Evolutionary conservation across 2,797 vertebrate species (phyloP), one percentile per base, ranked within the genome.

Genomic region (Phalanger gymnotis): DNA sequence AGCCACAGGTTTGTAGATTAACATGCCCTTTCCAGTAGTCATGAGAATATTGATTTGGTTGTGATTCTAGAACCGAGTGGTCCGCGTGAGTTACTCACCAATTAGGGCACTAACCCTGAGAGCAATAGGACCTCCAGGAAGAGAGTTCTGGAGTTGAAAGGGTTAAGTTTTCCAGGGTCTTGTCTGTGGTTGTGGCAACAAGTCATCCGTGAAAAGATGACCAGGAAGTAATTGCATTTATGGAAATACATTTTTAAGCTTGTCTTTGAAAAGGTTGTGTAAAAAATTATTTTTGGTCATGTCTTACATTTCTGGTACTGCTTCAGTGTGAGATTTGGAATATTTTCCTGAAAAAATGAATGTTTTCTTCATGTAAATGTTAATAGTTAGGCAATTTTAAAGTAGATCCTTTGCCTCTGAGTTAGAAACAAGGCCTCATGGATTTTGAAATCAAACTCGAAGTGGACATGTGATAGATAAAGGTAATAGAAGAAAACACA

Each of bases 181-280:
- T 87, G n/a, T 73, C 16, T 73, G 5, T 40, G 40, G 22, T 47
- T 47, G 25, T 47, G 40, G 73, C 40, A 87, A 47, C 40, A 27
- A 11, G 10, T 19, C 6, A 47, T 47, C 11, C 22, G 27, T 87
- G 73, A 87, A 40, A 87, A 87, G 40, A 47, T 87, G 73, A 22
- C 9, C 73, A 87, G 40, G 25, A 47, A 87, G 22, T 47, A 87
- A 87, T 87, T 87, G 40, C 6, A 56, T 96, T 97, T 94, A 92
- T 93, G 92, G 31, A 94, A 92, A 95, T 93, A 4, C 94, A 91
- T 95, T 96, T 96, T 90, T 53, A n/a, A 53, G 22, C 73, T 95
- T 96, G 81, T n/a, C 92, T 66, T 93, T 96, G 90, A 92, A 91
- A 66, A 94, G 93, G 31, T 91, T 92, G 58, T 87, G 4, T 87